Percentiles rank a stretch among this genome's conserved stretches.
Evolutionary conservation across 2,113 vertebrate genomes (phyloP).

Genomic region (Clarias gariepinus): DNA sequence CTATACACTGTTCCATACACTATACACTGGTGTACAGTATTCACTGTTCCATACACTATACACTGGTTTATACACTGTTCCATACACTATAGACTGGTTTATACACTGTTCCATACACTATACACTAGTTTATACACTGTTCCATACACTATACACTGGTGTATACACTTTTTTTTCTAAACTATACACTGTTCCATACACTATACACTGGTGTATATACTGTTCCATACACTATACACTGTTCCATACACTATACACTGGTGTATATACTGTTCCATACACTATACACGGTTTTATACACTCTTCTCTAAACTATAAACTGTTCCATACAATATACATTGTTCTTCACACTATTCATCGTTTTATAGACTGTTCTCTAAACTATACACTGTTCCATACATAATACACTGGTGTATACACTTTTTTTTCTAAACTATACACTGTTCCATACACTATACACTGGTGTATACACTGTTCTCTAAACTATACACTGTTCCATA

Average conservation of each 20-base stretch:
- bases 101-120: neutral
- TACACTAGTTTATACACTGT: neutral
- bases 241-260: neutral
- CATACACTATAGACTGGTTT: neutral
- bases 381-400: too few species aligned
- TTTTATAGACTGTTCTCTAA: too few species aligned
- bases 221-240: too few species aligned
- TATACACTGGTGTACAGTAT: neutral
- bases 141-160: too few species aligned
- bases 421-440: too few species aligned
- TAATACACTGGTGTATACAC: too few species aligned
- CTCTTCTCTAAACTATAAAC: neutral
- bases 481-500: neutral
- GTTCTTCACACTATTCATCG: neutral
- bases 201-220: too few species aligned
- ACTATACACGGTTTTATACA: neutral
- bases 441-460: neutral
- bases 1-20: neutral
- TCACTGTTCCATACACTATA: neutral
- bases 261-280: neutral
- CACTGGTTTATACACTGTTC: neutral
- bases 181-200: neutral
- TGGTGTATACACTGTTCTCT: neutral
- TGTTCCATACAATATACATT: neutral
- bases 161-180: too few species aligned